Conservation (phyloP, 2,888 invertebrate species). For the Chloromyia formosa region DNA sequence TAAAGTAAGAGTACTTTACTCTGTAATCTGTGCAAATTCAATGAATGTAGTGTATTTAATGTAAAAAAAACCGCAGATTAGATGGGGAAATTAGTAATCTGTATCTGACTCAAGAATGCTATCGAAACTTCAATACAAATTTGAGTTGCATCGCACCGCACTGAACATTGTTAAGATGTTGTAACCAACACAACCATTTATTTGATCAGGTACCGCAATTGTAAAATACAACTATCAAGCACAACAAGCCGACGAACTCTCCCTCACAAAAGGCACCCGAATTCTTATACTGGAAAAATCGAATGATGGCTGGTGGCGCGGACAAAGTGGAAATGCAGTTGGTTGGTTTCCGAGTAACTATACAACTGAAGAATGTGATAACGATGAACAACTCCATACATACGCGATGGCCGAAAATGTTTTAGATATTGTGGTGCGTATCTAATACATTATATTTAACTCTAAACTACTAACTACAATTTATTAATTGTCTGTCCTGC, state of each 20-base stretch:
- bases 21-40: too few species aligned
- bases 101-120: too few species aligned
- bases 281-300: slow-evolving; percentile 97
- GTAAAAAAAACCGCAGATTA: too few species aligned
- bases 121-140: too few species aligned
- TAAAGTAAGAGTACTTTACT: too few species aligned
- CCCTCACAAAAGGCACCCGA: slow-evolving; percentile 92
- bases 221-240: slow-evolving; percentile 97
- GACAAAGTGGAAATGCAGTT: slow-evolving; percentile 74
- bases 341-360: slow-evolving; percentile 99
- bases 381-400: slow-evolving; percentile 87
- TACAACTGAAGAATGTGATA: slow-evolving; percentile 89
- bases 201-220: slow-evolving; percentile 78
- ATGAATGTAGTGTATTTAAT: too few species aligned
- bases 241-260: slow-evolving; percentile 94
- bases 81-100: too few species aligned
- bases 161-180: too few species aligned
- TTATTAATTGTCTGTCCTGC: not conserved
- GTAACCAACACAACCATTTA: too few species aligned
- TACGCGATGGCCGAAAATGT: slow-evolving; percentile 95
- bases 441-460: not conserved
- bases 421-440: slow-evolving; percentile 86
- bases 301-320: slow-evolving; percentile 99
- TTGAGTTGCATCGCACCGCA: too few species aligned
- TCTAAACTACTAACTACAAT: not conserved